A percentile compares a stretch with the other conserved stretches of the same genome.
Conservation (phyloP, 37 sponge, comb jelly and placozoan genomes). For the Cliona cf. orientalis region DNA sequence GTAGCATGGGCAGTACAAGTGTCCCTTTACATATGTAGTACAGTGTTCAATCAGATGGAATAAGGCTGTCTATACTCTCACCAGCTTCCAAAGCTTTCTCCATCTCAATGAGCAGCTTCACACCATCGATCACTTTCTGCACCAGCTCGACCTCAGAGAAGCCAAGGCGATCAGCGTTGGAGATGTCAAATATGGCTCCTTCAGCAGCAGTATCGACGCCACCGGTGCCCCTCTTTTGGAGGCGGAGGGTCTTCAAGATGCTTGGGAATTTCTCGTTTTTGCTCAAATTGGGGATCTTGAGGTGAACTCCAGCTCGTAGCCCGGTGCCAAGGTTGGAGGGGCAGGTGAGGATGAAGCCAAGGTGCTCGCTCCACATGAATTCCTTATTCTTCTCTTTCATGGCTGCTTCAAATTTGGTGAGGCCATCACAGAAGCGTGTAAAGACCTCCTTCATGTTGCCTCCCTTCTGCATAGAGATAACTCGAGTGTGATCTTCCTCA, state of each 20-base stretch:
- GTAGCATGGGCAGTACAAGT: too few relatives aligned
- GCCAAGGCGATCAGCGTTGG: conserved; percentile 83
- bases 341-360: conserved; percentile 87
- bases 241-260: conserved; percentile 56
- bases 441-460: conserved; percentile 81
- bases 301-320: conserved; percentile 78
- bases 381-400: conserved; percentile 40
- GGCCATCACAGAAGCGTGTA: conserved; percentile 44
- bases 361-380: conserved; percentile 81
- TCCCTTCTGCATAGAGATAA: conserved; percentile 95
- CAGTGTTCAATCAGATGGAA: too few relatives aligned
- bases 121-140: conserved; percentile 82
- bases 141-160: conserved; percentile 89
- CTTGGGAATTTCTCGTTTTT: conserved; percentile 55
- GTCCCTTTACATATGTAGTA: too few relatives aligned
- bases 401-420: conserved; percentile 55
- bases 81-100: too few relatives aligned
- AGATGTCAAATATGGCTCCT: conserved; percentile 83
- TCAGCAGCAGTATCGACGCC: conserved; percentile 82
- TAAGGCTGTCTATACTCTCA: too few relatives aligned
- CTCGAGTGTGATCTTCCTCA: conserved; percentile 93
- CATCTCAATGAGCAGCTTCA: conserved; percentile 68
- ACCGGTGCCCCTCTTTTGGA: conserved; percentile 85
- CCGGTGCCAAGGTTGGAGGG: conserved; percentile 95
- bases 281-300: conserved; percentile 81